These are phyloP conservation scores for Hyposoter didymator DNA, from an alignment of 2,888 invertebrate genomes.

Conservation along the genomic window DNA sequence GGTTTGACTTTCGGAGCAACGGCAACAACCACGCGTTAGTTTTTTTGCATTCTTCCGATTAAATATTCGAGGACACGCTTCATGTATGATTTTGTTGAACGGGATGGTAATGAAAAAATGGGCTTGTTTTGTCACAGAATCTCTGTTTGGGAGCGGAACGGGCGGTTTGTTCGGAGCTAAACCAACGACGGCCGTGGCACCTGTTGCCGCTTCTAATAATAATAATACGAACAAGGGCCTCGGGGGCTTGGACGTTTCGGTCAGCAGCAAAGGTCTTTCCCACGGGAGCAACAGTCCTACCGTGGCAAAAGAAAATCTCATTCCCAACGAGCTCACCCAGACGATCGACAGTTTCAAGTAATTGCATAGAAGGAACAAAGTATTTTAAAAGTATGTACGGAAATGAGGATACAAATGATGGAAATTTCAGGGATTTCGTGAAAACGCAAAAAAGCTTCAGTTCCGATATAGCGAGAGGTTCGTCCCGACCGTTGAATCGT, in stretches of 20 bases:
- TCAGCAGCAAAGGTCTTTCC: conserved; percentile 83
- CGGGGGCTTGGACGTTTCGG: conserved; percentile 88
- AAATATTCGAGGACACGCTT: too few species aligned
- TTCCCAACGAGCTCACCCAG: conserved; percentile 92
- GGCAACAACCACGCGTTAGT: conserved; percentile 72
- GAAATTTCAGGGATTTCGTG: conserved; percentile 87
- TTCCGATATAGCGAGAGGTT: conserved; percentile 92
- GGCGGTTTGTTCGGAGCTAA: conserved; percentile 78
- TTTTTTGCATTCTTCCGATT: neutral
- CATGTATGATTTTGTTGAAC: too few species aligned
- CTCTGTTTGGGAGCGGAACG: conserved; percentile 77
- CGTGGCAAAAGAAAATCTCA: conserved; percentile 87
- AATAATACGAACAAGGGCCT: conserved; percentile 87
- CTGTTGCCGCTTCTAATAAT: conserved; percentile 78
- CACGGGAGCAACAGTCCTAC: conserved; percentile 85
- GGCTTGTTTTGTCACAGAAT: conserved; percentile 66
- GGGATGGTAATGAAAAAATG: neutral
- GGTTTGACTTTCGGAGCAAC: conserved; percentile 66
- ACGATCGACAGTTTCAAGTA: conserved; percentile 92
- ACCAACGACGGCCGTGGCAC: conserved; percentile 69
- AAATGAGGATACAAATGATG: neutral
- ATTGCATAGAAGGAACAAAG: conserved; percentile 61
- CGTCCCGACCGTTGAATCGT: conserved; percentile 87
- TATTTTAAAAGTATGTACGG: neutral
- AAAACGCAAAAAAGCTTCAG: conserved; percentile 93